Evolutionary conservation across 2,888 invertebrate species (phyloP).

Genomic region (Pandemis corylana): DNA sequence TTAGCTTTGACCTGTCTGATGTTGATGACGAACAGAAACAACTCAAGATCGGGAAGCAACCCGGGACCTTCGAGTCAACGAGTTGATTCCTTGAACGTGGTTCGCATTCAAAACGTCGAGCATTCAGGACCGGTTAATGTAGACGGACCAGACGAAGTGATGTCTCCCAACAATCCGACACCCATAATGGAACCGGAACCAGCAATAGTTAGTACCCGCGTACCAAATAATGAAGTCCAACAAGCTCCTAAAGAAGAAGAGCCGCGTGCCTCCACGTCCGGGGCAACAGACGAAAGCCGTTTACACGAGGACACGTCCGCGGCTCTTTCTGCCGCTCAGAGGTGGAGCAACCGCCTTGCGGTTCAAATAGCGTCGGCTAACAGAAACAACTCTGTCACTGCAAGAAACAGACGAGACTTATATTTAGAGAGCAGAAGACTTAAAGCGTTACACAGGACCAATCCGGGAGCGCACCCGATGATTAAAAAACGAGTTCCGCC

Average conservation of each 20-base stretch:
- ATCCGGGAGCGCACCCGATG: conserved; percentile 72
- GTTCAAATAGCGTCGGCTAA: conserved; percentile 80
- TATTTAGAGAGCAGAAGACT: conserved; percentile 71
- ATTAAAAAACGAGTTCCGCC: conserved; percentile 69
- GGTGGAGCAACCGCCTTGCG: conserved; percentile 77
- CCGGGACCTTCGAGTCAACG: conserved; percentile 58
- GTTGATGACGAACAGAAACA: conserved; percentile 74
- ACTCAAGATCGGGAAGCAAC: conserved; percentile 52
- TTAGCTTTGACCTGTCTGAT: conserved; percentile 78
- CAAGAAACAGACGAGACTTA: conserved; percentile 70
- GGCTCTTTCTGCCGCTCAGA: conserved; percentile 53
- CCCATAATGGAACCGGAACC: conserved; percentile 43
- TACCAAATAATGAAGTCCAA: conserved; percentile 45
- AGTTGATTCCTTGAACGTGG: conserved; percentile 69
- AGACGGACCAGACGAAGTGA: conserved; percentile 69
- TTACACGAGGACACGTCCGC: conserved; percentile 48
- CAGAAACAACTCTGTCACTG: conserved; percentile 74
- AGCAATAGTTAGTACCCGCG: conserved; percentile 50
- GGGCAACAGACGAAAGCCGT: conserved; percentile 45
- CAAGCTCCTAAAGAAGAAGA: conserved; percentile 41
- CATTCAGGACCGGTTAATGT: conserved; percentile 74
- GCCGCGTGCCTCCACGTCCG: conserved; percentile 50
- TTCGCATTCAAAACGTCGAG: conserved; percentile 74
- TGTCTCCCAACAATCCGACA: conserved; percentile 49
- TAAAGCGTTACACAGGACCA: conserved; percentile 76